Conservation (phyloP, 2,113 vertebrate genomes). For the Mormoops blainvillei region DNA sequence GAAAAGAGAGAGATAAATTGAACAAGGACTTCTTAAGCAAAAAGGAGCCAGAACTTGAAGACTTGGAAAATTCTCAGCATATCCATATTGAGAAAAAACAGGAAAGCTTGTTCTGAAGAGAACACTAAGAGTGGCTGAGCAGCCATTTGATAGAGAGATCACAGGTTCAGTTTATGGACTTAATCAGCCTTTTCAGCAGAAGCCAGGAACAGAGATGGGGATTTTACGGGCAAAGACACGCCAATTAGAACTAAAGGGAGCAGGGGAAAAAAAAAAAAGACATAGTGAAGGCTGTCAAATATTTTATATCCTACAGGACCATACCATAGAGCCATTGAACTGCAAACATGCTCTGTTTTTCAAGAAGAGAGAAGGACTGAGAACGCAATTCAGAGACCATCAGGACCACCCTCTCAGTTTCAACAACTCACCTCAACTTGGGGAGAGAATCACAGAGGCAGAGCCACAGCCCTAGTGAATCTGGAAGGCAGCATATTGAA, state of each 20-base stretch:
- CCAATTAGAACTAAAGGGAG: neutral
- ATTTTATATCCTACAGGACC: neutral
- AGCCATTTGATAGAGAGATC: neutral
- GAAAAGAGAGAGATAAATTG: neutral
- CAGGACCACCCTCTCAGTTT: neutral
- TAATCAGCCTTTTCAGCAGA: neutral
- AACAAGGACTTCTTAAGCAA: neutral
- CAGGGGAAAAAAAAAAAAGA: neutral
- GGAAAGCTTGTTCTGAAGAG: neutral
- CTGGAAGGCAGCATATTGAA: neutral
- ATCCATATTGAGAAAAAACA: neutral
- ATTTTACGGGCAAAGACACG: neutral
- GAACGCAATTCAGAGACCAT: neutral
- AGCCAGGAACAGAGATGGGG: neutral
- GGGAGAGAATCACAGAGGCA: neutral
- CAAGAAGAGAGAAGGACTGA: neutral
- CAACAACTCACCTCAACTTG: neutral
- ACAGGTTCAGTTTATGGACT: neutral
- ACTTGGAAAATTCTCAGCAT: neutral
- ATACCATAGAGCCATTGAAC: neutral
- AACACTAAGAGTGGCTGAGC: neutral
- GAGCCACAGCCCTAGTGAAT: neutral
- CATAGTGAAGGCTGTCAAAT: neutral
- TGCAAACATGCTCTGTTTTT: neutral
- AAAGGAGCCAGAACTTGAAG: neutral